phyloP scores from a whole-genome alignment of 2,113 vertebrate genomes.

The Ictidomys tridecemlineatus region DNA sequence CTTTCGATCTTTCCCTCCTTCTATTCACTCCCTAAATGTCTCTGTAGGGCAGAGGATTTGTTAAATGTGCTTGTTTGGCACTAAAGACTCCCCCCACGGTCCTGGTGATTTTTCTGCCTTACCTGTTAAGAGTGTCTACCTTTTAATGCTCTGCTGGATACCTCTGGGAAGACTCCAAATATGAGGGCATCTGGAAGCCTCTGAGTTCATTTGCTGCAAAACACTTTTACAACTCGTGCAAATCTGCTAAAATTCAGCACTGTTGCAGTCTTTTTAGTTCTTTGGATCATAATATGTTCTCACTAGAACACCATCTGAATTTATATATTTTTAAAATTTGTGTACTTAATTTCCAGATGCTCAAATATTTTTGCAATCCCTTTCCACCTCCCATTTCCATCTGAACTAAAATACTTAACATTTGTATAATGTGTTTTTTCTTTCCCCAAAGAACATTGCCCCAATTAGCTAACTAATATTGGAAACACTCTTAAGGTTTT shows the following conservation, averaged over 20 bases:
- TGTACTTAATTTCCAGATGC: slow-evolving; percentile 50
- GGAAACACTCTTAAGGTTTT: background rate
- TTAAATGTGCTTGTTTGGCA: background rate
- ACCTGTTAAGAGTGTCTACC: background rate
- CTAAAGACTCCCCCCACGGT: background rate
- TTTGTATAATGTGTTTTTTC: background rate
- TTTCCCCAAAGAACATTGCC: background rate
- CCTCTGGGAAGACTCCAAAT: background rate
- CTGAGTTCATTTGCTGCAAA: background rate
- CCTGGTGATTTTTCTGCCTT: background rate
- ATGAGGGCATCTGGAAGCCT: background rate
- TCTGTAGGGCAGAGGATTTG: background rate
- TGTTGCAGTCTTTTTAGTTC: background rate
- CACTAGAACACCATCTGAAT: slow-evolving; percentile 7
- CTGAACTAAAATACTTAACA: slow-evolving; percentile 54
- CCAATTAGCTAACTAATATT: slow-evolving; percentile 29
- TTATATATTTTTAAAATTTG: slow-evolving; percentile 2
- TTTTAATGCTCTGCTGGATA: background rate
- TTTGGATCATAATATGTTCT: background rate
- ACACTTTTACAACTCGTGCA: background rate
- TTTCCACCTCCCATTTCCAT: slow-evolving; percentile 23
- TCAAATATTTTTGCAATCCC: slow-evolving; percentile 27
- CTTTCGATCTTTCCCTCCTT: background rate
- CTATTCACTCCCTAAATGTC: background rate
- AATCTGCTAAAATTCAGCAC: background rate